Conservation (phyloP, 2,888 invertebrate genomes). For the Teleiodes luculella region DNA sequence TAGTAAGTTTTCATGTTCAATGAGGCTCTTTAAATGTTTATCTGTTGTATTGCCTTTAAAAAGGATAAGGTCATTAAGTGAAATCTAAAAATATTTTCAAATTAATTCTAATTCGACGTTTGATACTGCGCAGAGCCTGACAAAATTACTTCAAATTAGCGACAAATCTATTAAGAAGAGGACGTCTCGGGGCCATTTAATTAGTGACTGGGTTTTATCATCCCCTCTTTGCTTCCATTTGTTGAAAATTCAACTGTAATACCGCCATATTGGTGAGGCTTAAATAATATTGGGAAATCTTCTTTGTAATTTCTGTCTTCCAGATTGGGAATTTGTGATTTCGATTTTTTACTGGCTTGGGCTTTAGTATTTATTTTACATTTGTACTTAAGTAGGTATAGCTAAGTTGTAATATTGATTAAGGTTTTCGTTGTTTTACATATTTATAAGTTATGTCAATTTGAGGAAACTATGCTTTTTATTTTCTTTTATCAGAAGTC, state of each 20-base stretch:
- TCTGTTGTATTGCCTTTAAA: background rate
- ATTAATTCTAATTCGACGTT: slow-evolving; percentile 55
- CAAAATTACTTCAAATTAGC: slow-evolving; percentile 69
- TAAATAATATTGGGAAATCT: slow-evolving; percentile 59
- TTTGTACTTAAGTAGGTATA: background rate
- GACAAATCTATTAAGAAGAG: slow-evolving; percentile 73
- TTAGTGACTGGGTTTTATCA: slow-evolving; percentile 75
- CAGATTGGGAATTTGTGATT: slow-evolving; percentile 7
- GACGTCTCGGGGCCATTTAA: slow-evolving; percentile 70
- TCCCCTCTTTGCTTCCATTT: slow-evolving; percentile 65
- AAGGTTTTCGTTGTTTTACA: too few relatives aligned
- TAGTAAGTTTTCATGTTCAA: too few relatives aligned
- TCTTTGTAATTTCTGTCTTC: slow-evolving; percentile 31
- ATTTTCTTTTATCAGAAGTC: too few relatives aligned
- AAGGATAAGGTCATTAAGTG: background rate
- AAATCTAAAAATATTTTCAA: slow-evolving; percentile 23
- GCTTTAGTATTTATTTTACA: background rate
- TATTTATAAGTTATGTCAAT: too few relatives aligned
- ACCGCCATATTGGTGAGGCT: slow-evolving; percentile 63
- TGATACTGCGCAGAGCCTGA: slow-evolving; percentile 51
- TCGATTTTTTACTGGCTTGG: background rate
- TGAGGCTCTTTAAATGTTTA: too few relatives aligned
- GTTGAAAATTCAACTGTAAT: slow-evolving; percentile 61
- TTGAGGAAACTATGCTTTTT: too few relatives aligned
- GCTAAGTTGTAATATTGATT: too few relatives aligned